phyloP scores from a whole-genome alignment of 2,797 vertebrate species.

The Lophotriccus pileatus region DNA sequence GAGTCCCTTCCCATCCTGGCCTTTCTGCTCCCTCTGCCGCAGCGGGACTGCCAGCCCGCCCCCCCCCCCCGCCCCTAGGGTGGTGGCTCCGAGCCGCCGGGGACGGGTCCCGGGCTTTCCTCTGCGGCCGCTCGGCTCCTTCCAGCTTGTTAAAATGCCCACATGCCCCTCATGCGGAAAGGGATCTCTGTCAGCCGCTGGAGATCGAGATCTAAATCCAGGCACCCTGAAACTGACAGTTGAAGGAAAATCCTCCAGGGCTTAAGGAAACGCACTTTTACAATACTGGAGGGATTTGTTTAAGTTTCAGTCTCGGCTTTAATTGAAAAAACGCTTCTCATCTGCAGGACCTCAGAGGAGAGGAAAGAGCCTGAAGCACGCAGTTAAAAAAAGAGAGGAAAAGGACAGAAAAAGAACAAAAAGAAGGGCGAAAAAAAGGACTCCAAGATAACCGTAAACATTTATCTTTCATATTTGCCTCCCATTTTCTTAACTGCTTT shows the following conservation, averaged over 20 bases:
- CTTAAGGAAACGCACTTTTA: conserved; percentile 55
- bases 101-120: not conserved
- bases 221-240: conserved; percentile 35
- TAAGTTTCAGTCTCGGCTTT: conserved; percentile 39
- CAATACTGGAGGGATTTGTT: conserved; percentile 54
- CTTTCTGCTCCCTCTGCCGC: not conserved
- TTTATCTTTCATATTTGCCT: conserved; percentile 10
- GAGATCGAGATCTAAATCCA: not conserved
- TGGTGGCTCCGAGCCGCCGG: not conserved
- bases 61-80: not conserved
- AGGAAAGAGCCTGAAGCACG: conserved; percentile 34
- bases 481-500: conserved; percentile 48
- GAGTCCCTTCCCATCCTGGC: not conserved
- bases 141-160: conserved; percentile 8
- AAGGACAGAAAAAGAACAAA: not conserved
- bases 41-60: not conserved
- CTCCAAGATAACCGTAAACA: not conserved
- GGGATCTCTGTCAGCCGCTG: not conserved
- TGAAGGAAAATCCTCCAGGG: conserved; percentile 42
- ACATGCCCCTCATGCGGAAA: not conserved
- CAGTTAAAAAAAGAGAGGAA: not conserved
- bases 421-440: accelerated
- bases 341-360: not conserved
- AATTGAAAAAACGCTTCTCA: conserved; percentile 37
- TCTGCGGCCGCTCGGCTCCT: not conserved